Evolutionary conservation across 2,797 vertebrate genomes (phyloP).

Genomic region (Limosa lapponica): DNA sequence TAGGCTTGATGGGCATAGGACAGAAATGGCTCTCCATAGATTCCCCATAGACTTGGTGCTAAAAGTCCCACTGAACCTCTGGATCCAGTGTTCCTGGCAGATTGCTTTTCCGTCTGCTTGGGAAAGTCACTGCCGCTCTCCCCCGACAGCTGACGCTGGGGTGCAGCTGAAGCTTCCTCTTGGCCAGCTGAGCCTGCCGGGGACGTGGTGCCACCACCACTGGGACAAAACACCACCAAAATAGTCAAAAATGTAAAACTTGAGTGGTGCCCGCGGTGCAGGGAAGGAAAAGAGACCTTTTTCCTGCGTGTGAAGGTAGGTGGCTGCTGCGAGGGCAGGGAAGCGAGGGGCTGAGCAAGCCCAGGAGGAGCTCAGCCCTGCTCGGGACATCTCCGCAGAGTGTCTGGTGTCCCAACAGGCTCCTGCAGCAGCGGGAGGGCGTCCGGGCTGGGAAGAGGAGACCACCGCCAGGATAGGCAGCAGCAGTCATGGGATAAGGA

Average conservation of each 20-base stretch:
- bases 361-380: not conserved
- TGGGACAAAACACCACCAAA: not conserved
- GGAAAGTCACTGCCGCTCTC: not conserved
- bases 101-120: slow-evolving; percentile 38
- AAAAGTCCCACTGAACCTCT: not conserved
- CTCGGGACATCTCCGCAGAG: not conserved
- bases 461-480: fast-evolving
- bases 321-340: fast-evolving
- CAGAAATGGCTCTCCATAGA: not conserved
- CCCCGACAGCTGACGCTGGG: not conserved
- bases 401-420: not conserved
- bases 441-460: not conserved
- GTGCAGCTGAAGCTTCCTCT: not conserved
- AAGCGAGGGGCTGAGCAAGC: not conserved
- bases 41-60: not conserved
- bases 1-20: not conserved
- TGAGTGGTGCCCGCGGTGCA: not conserved
- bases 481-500: not conserved
- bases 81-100: not conserved
- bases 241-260: not conserved
- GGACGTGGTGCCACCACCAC: not conserved
- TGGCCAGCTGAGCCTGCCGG: not conserved
- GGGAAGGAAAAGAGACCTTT: not conserved
- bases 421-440: not conserved
- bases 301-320: not conserved